Evolutionary conservation across 2,888 invertebrate genomes (phyloP), one percentile per base, ranked within the genome.

Genomic region (Sminthurinus aureus): DNA sequence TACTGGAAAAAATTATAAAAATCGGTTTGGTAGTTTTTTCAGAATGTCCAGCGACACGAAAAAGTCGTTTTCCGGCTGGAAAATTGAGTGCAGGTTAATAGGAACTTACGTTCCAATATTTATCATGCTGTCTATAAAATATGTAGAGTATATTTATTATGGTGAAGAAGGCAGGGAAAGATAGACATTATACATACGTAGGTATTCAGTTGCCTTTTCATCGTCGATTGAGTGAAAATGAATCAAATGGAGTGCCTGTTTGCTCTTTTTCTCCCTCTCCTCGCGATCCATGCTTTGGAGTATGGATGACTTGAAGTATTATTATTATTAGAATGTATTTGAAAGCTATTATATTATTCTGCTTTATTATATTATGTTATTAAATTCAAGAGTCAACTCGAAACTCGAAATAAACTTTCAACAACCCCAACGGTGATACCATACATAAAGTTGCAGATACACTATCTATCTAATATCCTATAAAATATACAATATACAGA

Each of bases 241-340:
- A 38, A 38, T 80, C 71, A 80, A 80, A 80, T 80, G 52, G 71
- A 80, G 80, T 71, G 24, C 71, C 52, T 80, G 80, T 71, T 80
- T 80, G 71, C 52, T 78, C 78, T 78, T 64, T 64, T 12, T 66
- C 26, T 64, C 66, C 26, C 38, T 38, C 38, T 38, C 38, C 1
- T 38, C 38, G 38, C 38, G 38, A 38, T 38, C 38, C 38, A 38
- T 38, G 38, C 3, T 38, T 4, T 38, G 38, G 38, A 6, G 71
- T 51, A 69, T 69, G 67, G 67, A 69, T 71, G 24, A 24, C 71
- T 71, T 71, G 2, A 71, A 24, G 26, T 71, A 71, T 26, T 22
- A 71, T 38, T 38, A 38, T 38, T 38, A 38, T 1, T 38, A 38
- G 38, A 4, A 38, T 71, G 38, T 38, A 38, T 71, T 24, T 26